Percentiles rank a stretch among this genome's conserved stretches.
These are phyloP conservation scores for Scaptomyza parva DNA, from an alignment of 2,888 invertebrate genomes.

Conservation along the genomic window DNA sequence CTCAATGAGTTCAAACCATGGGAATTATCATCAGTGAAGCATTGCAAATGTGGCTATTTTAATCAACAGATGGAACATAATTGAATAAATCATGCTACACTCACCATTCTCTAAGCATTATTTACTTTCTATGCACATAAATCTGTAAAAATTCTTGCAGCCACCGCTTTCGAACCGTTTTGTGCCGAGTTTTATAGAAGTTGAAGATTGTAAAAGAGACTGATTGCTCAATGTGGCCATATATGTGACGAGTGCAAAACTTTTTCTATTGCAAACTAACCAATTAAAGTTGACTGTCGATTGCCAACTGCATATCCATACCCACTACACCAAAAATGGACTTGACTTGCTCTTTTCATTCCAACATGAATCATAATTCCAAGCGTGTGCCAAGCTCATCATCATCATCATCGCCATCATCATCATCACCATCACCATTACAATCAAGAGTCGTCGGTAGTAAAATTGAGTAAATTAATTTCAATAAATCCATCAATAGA, in stretches of 20 bases:
- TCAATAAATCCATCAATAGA: constrained; percentile 75
- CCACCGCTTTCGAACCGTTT: not conserved
- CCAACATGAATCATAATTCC: constrained; percentile 37
- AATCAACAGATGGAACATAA: not conserved
- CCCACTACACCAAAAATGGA: constrained; percentile 12
- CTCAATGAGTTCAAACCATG: constrained; percentile 21
- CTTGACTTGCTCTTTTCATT: constrained; percentile 14
- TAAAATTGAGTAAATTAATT: constrained; percentile 67
- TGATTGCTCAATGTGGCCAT: too few species aligned
- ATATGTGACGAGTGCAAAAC: constrained; percentile 6
- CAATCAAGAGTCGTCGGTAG: constrained; percentile 30
- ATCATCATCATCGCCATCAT: constrained; percentile 5
- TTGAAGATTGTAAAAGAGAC: constrained; percentile 13
- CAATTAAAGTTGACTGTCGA: constrained; percentile 6
- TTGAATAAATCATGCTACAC: not conserved
- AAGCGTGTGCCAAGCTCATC: constrained; percentile 26
- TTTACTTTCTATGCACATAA: too few species aligned
- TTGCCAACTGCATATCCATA: constrained; percentile 13
- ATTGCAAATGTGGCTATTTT: not conserved
- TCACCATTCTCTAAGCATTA: too few species aligned
- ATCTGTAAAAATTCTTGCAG: not conserved
- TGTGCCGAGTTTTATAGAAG: not conserved
- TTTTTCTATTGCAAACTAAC: constrained; percentile 6
- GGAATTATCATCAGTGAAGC: constrained; percentile 9
- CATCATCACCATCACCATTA: constrained; percentile 7